These are phyloP conservation scores for Malurus melanocephalus DNA, from an alignment of 2,113 vertebrate genomes.

Conservation along the genomic window DNA sequence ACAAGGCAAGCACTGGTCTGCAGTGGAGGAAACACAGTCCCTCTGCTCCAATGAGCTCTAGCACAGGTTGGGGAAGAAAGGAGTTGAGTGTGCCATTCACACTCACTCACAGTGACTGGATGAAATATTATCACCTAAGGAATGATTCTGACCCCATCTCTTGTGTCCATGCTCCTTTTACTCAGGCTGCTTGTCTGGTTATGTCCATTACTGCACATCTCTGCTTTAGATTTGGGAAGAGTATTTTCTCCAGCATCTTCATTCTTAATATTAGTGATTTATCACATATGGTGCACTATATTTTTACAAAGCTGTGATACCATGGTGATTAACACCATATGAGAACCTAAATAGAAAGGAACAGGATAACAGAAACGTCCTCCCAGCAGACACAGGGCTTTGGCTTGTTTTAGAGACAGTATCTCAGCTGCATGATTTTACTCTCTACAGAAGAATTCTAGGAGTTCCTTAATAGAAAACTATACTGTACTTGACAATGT, in stretches of 20 bases:
- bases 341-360: conserved; percentile 50
- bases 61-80: not conserved
- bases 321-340: conserved; percentile 54
- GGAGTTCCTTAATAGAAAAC: not conserved
- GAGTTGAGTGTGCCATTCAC: not conserved
- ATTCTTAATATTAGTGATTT: conserved; percentile 59
- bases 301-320: conserved; percentile 56
- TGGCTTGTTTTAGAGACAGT: not conserved
- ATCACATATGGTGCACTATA: conserved; percentile 48
- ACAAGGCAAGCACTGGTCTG: not conserved
- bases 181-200: not conserved
- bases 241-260: conserved; percentile 13
- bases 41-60: not conserved
- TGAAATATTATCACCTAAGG: not conserved
- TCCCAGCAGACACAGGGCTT: not conserved
- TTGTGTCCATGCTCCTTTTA: not conserved
- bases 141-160: not conserved
- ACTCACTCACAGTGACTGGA: not conserved
- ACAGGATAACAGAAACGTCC: conserved; percentile 11
- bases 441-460: not conserved
- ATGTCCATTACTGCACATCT: not conserved
- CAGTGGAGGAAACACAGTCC: not conserved
- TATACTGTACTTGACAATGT: not conserved
- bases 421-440: conserved; percentile 9
- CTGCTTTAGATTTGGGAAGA: not conserved